phyloP scores from a whole-genome alignment of 2,888 invertebrate species.

The Stenichneumon culpator region DNA sequence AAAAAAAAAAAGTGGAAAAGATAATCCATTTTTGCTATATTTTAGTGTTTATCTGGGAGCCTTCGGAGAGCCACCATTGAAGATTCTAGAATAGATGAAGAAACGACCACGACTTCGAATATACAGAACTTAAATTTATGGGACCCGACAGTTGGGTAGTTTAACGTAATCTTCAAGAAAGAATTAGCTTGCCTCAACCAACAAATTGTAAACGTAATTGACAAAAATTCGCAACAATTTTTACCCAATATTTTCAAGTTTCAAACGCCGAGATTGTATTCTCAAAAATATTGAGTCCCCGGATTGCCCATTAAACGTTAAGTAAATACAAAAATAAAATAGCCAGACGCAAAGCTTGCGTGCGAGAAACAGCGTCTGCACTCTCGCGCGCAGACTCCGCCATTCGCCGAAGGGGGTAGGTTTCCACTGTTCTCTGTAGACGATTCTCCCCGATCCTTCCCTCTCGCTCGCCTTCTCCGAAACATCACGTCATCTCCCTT shows the following conservation, averaged over 20 bases:
- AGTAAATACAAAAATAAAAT: not conserved
- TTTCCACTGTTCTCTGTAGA: constrained; percentile 55
- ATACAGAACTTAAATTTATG: not conserved
- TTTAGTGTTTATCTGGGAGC: no score
- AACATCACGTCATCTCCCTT: constrained; percentile 43
- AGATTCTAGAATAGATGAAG: not conserved
- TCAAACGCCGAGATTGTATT: not conserved
- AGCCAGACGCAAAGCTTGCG: not conserved
- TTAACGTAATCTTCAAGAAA: not conserved
- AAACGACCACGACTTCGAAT: not conserved
- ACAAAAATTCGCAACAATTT: not conserved
- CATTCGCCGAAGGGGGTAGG: constrained; percentile 45
- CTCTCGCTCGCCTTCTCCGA: constrained; percentile 24
- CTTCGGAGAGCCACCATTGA: not conserved
- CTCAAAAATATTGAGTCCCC: not conserved
- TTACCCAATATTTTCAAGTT: not conserved
- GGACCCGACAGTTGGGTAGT: not conserved
- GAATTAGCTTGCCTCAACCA: not conserved
- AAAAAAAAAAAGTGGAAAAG: not conserved
- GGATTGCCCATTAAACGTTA: not conserved
- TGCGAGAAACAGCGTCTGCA: constrained; percentile 19
- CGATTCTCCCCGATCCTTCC: constrained; percentile 43
- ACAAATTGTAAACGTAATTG: not conserved
- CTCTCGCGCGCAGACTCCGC: constrained; percentile 58
- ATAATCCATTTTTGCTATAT: no score